A percentile compares a stretch with the other conserved stretches of the same genome.
These are phyloP conservation scores for Watersipora subatra DNA, from an alignment of 1,140 invertebrate genomes.

Conservation along the genomic window DNA sequence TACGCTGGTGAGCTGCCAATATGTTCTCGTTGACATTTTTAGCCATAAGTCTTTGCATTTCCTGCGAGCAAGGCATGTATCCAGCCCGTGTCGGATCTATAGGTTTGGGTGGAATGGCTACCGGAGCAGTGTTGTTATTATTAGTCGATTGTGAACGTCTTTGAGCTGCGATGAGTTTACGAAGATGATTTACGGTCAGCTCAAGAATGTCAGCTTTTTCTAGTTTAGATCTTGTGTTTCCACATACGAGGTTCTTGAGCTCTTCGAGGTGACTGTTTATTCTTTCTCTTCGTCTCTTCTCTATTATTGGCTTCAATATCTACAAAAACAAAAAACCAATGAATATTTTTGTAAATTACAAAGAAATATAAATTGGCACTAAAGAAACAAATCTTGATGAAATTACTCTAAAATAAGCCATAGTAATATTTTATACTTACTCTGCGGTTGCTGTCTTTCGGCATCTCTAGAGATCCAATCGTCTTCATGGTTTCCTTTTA, in stretches of 20 bases:
- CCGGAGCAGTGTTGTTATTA: neutral
- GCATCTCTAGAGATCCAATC: too few relatives aligned
- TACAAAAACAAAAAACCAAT: neutral
- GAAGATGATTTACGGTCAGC: neutral
- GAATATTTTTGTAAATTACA: too few relatives aligned
- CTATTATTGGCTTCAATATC: neutral
- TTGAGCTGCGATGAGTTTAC: neutral
- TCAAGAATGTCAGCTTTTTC: neutral
- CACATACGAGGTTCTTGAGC: neutral
- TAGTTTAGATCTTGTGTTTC: neutral
- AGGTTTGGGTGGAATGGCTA: neutral
- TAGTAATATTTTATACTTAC: too few relatives aligned
- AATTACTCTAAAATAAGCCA: too few relatives aligned
- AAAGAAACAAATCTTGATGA: too few relatives aligned
- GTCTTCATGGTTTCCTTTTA: too few relatives aligned
- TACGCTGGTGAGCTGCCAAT: neutral
- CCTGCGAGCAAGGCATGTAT: neutral
- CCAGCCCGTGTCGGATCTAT: neutral
- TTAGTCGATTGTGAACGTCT: neutral
- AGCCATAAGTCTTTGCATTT: neutral
- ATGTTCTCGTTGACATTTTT: neutral
- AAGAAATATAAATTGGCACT: too few relatives aligned
- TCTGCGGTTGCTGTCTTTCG: too few relatives aligned
- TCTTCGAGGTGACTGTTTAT: neutral
- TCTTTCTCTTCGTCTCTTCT: neutral